These are phyloP conservation scores for Sphecodes monilicornis DNA, from an alignment of 2,888 invertebrate genomes.

Conservation along the genomic window DNA sequence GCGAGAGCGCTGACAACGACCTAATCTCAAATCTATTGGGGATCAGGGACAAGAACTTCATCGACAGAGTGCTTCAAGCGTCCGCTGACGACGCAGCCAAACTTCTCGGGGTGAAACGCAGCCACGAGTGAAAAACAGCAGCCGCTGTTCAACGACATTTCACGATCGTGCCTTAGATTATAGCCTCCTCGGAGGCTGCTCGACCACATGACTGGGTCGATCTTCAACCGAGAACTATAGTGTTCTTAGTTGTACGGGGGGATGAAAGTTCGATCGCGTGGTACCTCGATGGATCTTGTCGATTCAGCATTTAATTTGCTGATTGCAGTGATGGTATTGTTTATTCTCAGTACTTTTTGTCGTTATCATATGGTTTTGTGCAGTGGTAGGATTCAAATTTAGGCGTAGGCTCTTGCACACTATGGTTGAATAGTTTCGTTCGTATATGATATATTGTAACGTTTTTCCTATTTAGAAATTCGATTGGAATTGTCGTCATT, in stretches of 20 bases:
- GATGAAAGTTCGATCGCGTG: background rate
- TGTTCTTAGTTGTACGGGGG: background rate
- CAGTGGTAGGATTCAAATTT: background rate
- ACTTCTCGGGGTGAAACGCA: constrained; percentile 92
- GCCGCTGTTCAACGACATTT: constrained; percentile 39
- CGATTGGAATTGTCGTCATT: too few species aligned
- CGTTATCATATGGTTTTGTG: background rate
- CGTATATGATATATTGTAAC: background rate
- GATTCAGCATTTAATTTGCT: background rate
- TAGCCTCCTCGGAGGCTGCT: constrained; percentile 41
- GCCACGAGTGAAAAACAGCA: constrained; percentile 80
- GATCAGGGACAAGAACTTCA: constrained; percentile 93
- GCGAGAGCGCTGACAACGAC: constrained; percentile 88
- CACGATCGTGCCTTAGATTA: constrained; percentile 79
- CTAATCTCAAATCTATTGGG: constrained; percentile 96
- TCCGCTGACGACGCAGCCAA: constrained; percentile 95
- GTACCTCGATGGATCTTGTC: background rate
- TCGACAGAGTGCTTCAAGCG: constrained; percentile 93
- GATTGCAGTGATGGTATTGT: background rate
- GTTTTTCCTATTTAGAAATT: background rate
- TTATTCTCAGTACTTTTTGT: constrained; percentile 11
- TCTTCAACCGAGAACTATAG: background rate
- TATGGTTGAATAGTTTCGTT: background rate
- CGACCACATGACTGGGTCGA: constrained; percentile 43
- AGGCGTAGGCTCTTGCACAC: background rate